Evolutionary conservation across 2,888 invertebrate species (phyloP).

Genomic region (Rhimphoctona megacephalus): DNA sequence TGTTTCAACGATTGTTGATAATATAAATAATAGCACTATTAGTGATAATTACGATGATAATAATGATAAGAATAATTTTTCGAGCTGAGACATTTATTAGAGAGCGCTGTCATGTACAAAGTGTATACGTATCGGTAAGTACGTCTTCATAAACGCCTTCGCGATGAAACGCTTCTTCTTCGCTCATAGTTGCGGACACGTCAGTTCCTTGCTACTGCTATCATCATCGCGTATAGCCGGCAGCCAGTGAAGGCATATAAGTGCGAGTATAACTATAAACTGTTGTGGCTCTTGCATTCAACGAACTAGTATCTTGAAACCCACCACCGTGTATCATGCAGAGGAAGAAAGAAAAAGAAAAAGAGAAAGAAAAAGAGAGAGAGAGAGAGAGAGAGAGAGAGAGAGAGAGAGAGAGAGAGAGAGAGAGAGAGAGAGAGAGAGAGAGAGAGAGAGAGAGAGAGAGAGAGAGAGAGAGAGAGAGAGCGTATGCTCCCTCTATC

Average conservation of each 20-base stretch:
- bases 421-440: conserved; percentile 12
- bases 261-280: conserved; percentile 80
- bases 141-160: conserved; percentile 80
- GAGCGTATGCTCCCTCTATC: conserved; percentile 15
- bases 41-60: background rate
- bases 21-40: background rate
- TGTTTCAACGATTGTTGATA: background rate
- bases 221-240: conserved; percentile 79
- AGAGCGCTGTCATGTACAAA: conserved; percentile 38
- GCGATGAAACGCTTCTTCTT: conserved; percentile 66
- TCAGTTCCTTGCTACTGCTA: conserved; percentile 77
- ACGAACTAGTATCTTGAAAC: conserved; percentile 70
- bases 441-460: conserved; percentile 37
- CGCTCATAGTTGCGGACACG: conserved; percentile 71
- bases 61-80: conserved; percentile 26
- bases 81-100: conserved; percentile 36
- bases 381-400: conserved; percentile 26
- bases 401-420: conserved; percentile 30
- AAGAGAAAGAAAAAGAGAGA: too few relatives aligned
- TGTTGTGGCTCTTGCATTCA: conserved; percentile 75
- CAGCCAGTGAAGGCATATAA: conserved; percentile 72
- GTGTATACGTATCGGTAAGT: conserved; percentile 65
- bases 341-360: too few relatives aligned
- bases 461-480: conserved; percentile 26
- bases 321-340: conserved; percentile 42